phyloP scores from a whole-genome alignment of 2,888 invertebrate species.

The Idaea aversata region DNA sequence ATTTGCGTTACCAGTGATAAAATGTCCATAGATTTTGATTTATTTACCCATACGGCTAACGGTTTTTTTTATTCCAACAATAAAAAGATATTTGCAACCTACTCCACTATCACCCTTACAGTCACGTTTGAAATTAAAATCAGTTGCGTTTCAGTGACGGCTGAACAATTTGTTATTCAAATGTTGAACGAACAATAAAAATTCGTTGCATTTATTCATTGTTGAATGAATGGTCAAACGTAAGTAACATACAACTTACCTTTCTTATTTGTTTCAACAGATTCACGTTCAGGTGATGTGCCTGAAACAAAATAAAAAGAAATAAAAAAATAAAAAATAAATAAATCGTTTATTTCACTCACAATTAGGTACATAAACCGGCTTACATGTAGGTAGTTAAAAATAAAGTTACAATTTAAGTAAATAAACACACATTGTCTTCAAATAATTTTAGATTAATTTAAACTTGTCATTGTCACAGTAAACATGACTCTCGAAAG shows the following conservation, averaged over 20 bases:
- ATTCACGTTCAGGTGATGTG: conserved; percentile 64
- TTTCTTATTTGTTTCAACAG: conserved; percentile 69
- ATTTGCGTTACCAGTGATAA: neutral
- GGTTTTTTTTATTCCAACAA: neutral
- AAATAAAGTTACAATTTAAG: too few species aligned
- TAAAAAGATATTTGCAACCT: neutral
- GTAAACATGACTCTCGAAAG: neutral
- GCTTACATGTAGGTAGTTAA: too few species aligned
- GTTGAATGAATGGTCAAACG: conserved; percentile 23
- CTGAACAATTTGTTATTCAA: conserved; percentile 58
- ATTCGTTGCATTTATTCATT: conserved; percentile 13
- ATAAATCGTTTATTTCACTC: too few species aligned
- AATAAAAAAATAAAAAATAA: conserved; percentile 18
- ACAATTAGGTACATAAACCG: too few species aligned
- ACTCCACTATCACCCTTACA: neutral
- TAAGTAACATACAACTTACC: conserved; percentile 46
- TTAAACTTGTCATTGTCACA: neutral
- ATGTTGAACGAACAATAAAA: conserved; percentile 33
- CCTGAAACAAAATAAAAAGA: conserved; percentile 55
- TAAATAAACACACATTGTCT: neutral
- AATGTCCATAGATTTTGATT: neutral
- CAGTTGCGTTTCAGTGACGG: conserved; percentile 44
- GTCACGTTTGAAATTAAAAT: conserved; percentile 45
- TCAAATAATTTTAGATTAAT: neutral
- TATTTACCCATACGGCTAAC: neutral